Evolutionary conservation across 2,113 vertebrate species (phyloP), one percentile per base, ranked within the genome.

Genomic region (Dunckerocampus dactyliophorus): DNA sequence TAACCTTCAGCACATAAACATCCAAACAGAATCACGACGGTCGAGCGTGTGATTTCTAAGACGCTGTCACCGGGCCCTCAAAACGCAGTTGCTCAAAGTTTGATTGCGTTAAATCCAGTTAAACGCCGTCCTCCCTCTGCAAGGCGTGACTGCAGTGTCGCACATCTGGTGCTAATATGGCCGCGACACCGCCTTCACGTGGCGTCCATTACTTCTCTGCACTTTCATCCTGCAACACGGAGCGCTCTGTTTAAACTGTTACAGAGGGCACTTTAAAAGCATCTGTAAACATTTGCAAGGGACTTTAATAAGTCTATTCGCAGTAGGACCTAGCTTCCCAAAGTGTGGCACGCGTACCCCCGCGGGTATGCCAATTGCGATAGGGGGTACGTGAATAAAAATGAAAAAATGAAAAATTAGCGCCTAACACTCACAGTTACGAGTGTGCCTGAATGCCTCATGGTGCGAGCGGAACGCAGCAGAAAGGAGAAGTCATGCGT

Each of bases 101-200:
- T 79, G 63, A 65, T 54, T 65, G 56, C 59, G 47, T 37, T 50
- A 62, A 77, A 86, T 81, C 74, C 45, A 59, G 4, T 21, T n/a
- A n/a, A n/a, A n/a, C n/a, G n/a, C n/a, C n/a, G n/a, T n/a, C n/a
- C n/a, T n/a, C n/a, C n/a, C n/a, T n/a, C n/a, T n/a, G n/a, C n/a
- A n/a, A n/a, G n/a, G n/a, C n/a, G n/a, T n/a, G n/a, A n/a, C n/a
- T n/a, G n/a, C 24, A 34, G 69, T 66, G 66, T 82, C 75, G 85
- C 16, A 86, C 85, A 89, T 89, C 83, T 89, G 84, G 73, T 65
- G 63, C 55, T 82, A 85, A 81, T 81, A 64, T 42, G 50, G 75
- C 73, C 81, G 28, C 39, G 70, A 69, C 67, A 55, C 42, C 75
- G 72, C 72, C 72, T 84, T 83, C 80, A 76, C 80, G 79, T 80